Conservation (phyloP, 2,888 invertebrate species). For the Cabera pusaria region DNA sequence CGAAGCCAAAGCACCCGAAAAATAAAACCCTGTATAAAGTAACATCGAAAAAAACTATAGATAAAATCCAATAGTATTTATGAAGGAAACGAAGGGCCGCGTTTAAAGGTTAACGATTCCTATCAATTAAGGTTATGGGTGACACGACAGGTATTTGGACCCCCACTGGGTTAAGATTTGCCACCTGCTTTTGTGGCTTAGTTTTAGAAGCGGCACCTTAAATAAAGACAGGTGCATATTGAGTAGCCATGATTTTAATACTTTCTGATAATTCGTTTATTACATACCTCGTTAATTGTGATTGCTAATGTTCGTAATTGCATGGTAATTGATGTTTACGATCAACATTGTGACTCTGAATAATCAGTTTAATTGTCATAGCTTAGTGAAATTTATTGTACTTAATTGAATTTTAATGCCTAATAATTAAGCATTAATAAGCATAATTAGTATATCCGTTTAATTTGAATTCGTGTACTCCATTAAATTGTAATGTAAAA, state of each 20-base stretch:
- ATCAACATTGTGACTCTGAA: too few species aligned
- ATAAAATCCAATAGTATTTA: constrained; percentile 78
- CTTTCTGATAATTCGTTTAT: constrained; percentile 15
- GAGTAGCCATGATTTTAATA: constrained; percentile 39
- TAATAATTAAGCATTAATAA: too few species aligned
- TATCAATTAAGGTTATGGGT: constrained; percentile 83
- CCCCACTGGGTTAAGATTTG: constrained; percentile 76
- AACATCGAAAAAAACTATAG: constrained; percentile 66
- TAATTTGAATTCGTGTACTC: too few species aligned
- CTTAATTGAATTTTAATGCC: too few species aligned
- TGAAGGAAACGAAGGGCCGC: constrained; percentile 73
- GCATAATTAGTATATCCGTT: too few species aligned
- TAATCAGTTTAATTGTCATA: too few species aligned
- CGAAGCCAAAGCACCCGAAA: constrained; percentile 77
- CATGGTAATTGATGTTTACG: constrained; percentile 16
- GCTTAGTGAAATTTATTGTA: too few species aligned
- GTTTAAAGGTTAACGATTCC: constrained; percentile 82
- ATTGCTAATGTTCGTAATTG: constrained; percentile 12
- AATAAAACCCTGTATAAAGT: constrained; percentile 77
- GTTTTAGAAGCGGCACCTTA: constrained; percentile 68
- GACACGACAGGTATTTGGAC: constrained; percentile 64
- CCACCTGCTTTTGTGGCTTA: constrained; percentile 70
- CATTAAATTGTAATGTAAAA: too few species aligned
- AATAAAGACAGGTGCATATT: constrained; percentile 68
- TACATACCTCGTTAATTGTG: background rate